Percentiles rank a stretch among this genome's conserved stretches.
Conservation (phyloP, 2,888 invertebrate species). For the Terebella lapidaria region DNA sequence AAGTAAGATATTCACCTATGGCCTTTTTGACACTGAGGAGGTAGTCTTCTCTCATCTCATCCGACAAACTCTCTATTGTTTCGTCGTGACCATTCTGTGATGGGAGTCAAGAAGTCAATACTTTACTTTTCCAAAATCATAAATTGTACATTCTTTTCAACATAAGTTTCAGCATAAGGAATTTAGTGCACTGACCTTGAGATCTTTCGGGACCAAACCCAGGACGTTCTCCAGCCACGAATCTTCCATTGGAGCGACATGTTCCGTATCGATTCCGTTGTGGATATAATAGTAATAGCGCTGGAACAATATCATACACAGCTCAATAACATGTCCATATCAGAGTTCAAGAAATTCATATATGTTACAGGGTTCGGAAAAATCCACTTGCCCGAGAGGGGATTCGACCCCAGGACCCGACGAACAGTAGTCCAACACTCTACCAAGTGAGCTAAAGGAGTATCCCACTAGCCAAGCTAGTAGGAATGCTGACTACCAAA, state of each 20-base stretch:
- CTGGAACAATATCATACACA: conserved; percentile 29
- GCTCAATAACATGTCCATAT: conserved; percentile 32
- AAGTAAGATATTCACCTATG: conserved; percentile 49
- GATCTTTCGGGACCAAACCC: conserved; percentile 44
- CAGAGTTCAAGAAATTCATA: no score
- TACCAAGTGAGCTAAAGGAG: no score
- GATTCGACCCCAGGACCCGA: no score
- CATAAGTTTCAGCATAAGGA: background rate
- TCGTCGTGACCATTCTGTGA: conserved; percentile 41
- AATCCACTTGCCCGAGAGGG: no score
- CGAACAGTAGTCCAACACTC: no score
- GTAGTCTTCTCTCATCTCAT: conserved; percentile 81
- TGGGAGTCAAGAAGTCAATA: background rate
- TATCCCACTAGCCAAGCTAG: no score
- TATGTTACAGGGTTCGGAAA: no score
- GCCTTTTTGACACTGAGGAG: conserved; percentile 84
- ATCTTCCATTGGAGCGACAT: conserved; percentile 78
- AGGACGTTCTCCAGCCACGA: conserved; percentile 62
- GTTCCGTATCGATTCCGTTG: conserved; percentile 83
- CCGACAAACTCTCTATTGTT: conserved; percentile 59
- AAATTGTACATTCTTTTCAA: background rate
- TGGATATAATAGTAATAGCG: conserved; percentile 86
- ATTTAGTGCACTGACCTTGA: conserved; percentile 36
- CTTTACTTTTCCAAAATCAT: background rate
- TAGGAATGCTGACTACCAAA: no score